Percentiles rank a stretch among this genome's conserved stretches.
Evolutionary conservation across 2,888 invertebrate genomes (phyloP).

Genomic region (Zaprionus obscuricornis): DNA sequence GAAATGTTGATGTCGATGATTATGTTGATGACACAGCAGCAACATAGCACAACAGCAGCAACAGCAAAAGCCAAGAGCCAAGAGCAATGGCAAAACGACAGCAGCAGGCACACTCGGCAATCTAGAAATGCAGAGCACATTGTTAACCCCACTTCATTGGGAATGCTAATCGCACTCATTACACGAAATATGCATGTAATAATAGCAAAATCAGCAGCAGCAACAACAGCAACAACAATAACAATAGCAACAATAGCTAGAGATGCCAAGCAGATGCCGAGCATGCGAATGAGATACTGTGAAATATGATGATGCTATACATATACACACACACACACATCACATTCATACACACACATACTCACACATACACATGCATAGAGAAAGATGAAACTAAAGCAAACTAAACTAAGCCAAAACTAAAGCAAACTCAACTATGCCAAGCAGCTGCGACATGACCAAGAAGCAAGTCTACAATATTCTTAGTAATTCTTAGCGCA

Average conservation of each 20-base stretch:
- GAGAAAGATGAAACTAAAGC: too few species aligned
- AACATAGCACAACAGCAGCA: constrained; percentile 25
- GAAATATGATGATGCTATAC: constrained; percentile 1
- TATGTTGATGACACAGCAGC: constrained; percentile 66
- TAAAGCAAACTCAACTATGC: constrained; percentile 11
- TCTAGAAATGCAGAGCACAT: constrained; percentile 73
- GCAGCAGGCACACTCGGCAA: constrained; percentile 19
- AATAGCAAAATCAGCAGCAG: constrained; percentile 66
- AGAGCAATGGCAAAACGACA: constrained; percentile 3
- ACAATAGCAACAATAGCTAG: constrained; percentile 21
- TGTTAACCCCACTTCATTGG: constrained; percentile 77
- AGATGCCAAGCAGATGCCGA: constrained; percentile 4
- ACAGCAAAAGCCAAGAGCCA: constrained; percentile 1
- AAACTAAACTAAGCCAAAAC: too few species aligned
- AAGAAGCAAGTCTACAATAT: background rate
- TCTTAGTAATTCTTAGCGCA: too few species aligned
- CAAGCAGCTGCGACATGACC: constrained; percentile 2
- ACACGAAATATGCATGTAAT: constrained; percentile 78
- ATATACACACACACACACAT: too few species aligned
- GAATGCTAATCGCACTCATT: constrained; percentile 78
- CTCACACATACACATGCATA: too few species aligned
- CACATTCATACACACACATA: too few species aligned
- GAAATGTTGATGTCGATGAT: constrained; percentile 71
- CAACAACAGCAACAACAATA: constrained; percentile 26
- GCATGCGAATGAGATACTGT: constrained; percentile 36